These are phyloP conservation scores for Colostygia pectinataria DNA, from an alignment of 2,888 invertebrate genomes.

Conservation along the genomic window DNA sequence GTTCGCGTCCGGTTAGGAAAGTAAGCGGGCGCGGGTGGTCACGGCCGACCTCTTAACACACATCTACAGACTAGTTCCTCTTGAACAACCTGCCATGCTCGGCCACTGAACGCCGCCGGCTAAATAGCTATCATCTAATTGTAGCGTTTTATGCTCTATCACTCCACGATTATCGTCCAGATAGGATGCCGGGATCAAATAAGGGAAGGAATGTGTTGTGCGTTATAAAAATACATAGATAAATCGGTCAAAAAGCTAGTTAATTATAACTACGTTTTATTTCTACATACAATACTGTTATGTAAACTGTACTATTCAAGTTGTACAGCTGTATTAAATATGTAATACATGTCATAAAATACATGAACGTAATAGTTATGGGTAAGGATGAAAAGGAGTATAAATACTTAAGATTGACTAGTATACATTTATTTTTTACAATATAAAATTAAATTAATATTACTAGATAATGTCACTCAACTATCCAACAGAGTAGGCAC, in stretches of 20 bases:
- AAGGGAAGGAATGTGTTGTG: slow-evolving; percentile 59
- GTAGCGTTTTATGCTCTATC: slow-evolving; percentile 44
- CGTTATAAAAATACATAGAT: slow-evolving; percentile 71
- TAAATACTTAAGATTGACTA: slow-evolving; percentile 76
- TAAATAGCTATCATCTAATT: slow-evolving; percentile 42
- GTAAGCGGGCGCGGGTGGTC: slow-evolving; percentile 64
- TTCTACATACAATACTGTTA: slow-evolving; percentile 59
- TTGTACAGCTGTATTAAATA: slow-evolving; percentile 48
- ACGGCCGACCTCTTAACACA: slow-evolving; percentile 76
- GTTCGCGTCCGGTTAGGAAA: slow-evolving; percentile 73
- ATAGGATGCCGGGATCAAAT: slow-evolving; percentile 44
- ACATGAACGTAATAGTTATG: slow-evolving; percentile 51
- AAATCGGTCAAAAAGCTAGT: slow-evolving; percentile 82
- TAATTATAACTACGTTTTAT: slow-evolving; percentile 62
- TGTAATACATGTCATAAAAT: slow-evolving; percentile 47
- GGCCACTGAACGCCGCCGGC: slow-evolving; percentile 39
- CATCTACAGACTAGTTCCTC: slow-evolving; percentile 71
- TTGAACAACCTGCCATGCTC: slow-evolving; percentile 46
- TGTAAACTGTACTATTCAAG: slow-evolving; percentile 48
- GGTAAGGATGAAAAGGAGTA: slow-evolving; percentile 53
- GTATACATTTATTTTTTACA: slow-evolving; percentile 70
- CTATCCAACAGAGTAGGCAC: slow-evolving; percentile 54
- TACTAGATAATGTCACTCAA: slow-evolving; percentile 81
- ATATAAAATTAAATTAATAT: slow-evolving; percentile 77
- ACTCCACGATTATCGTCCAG: slow-evolving; percentile 25